phyloP scores from a whole-genome alignment of 1,140 invertebrate species.

The Stenopsyche tienmushanensis region DNA sequence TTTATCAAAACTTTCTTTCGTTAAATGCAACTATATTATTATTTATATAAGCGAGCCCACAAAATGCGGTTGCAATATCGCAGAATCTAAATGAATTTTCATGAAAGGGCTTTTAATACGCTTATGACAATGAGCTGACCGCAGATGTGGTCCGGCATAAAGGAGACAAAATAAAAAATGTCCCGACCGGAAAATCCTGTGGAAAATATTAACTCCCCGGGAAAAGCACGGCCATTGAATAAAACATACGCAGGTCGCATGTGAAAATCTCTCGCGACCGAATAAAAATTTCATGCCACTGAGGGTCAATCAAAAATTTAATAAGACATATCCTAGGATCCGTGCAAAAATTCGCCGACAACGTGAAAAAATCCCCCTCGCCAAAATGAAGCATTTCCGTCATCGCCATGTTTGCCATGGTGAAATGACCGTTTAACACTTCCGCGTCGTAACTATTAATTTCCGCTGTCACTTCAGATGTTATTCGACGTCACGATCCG shows the following conservation, averaged over 20 bases:
- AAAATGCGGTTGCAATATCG: no score
- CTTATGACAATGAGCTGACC: slow-evolving; percentile 6
- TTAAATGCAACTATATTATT: not conserved
- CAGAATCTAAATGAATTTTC: slow-evolving; percentile 11
- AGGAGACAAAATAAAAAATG: not conserved
- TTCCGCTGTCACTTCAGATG: no score
- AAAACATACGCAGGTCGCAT: not conserved
- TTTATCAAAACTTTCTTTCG: not conserved
- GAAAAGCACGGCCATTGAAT: not conserved
- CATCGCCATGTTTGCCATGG: no score
- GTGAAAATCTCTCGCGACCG: not conserved
- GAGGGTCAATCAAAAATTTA: not conserved
- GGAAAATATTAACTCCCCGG: not conserved
- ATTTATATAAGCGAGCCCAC: not conserved
- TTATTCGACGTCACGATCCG: no score
- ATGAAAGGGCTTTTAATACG: slow-evolving; percentile 3
- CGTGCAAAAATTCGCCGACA: not conserved
- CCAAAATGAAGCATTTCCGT: not conserved
- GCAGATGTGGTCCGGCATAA: slow-evolving; percentile 1
- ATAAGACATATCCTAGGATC: not conserved
- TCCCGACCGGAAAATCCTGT: not conserved
- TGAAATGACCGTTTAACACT: no score
- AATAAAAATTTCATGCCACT: not conserved
- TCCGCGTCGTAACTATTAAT: no score
- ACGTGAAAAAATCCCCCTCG: not conserved